phyloP scores from a whole-genome alignment of 2,113 vertebrate species.

The Megaceryle torquata region DNA sequence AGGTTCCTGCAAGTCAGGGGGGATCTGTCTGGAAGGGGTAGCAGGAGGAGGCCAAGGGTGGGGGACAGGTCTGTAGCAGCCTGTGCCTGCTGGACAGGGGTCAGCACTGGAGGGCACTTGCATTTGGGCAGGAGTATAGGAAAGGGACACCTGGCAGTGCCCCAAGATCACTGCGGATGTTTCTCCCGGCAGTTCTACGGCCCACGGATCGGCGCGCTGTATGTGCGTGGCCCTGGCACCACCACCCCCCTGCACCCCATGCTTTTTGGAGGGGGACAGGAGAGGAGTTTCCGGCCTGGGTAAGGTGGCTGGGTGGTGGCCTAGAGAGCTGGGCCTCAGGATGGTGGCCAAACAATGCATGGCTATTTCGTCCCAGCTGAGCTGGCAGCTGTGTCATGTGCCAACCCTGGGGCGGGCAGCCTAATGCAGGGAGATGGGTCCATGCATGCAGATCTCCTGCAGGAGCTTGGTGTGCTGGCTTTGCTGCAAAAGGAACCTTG shows the following conservation, averaged over 20 bases:
- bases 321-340: background rate
- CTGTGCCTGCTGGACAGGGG: background rate
- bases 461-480: background rate
- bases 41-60: background rate
- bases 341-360: background rate
- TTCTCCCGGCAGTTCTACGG: slow-evolving; percentile 84
- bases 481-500: background rate
- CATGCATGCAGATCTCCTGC: fast-evolving
- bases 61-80: background rate
- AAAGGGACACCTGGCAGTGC: background rate
- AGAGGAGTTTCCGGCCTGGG: slow-evolving; percentile 92
- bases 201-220: slow-evolving; percentile 88
- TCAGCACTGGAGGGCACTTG: background rate
- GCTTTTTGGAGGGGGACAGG: slow-evolving; percentile 94
- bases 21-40: background rate
- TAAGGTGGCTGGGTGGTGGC: slow-evolving; percentile 48
- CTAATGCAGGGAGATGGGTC: background rate
- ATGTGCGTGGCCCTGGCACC: slow-evolving; percentile 73
- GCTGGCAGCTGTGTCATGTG: background rate
- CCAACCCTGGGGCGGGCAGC: background rate
- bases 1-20: background rate
- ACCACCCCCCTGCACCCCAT: slow-evolving; percentile 83
- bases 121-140: background rate
- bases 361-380: background rate
- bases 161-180: fast-evolving